These are phyloP conservation scores for Cryptus armator DNA, from an alignment of 2,888 invertebrate genomes.

Conservation along the genomic window DNA sequence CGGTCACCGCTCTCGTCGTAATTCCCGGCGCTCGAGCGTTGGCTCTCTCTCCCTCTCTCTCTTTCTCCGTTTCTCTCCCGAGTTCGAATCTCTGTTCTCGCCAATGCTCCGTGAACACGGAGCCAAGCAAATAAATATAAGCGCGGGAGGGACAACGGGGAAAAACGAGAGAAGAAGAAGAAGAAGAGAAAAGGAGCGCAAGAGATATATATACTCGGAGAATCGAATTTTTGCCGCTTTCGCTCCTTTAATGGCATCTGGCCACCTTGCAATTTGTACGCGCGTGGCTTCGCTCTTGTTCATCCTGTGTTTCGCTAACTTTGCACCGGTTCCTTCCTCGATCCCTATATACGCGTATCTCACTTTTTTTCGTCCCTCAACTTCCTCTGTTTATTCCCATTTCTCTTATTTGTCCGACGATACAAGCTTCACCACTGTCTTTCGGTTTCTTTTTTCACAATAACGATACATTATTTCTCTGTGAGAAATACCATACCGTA, in stretches of 20 bases:
- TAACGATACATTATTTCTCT: background rate
- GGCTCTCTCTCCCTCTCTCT: slow-evolving; percentile 17
- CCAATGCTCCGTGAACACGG: slow-evolving; percentile 18
- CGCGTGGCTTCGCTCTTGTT: slow-evolving; percentile 66
- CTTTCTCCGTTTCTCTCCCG: background rate
- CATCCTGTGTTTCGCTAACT: slow-evolving; percentile 39
- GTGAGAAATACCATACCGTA: too few species aligned
- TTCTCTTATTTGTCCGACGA: background rate
- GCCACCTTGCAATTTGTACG: slow-evolving; percentile 77
- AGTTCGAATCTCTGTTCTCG: background rate
- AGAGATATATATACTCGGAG: slow-evolving; percentile 57
- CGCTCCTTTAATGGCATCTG: slow-evolving; percentile 79
- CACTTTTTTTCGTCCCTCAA: background rate
- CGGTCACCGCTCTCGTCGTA: slow-evolving; percentile 71
- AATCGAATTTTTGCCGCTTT: slow-evolving; percentile 80
- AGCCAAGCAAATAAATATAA: slow-evolving; percentile 35
- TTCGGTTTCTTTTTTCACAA: background rate
- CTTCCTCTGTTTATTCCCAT: slow-evolving; percentile 10
- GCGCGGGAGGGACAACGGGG: slow-evolving; percentile 11
- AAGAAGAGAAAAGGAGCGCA: slow-evolving; percentile 43
- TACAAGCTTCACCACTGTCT: slow-evolving; percentile 1
- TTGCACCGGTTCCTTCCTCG: slow-evolving; percentile 28
- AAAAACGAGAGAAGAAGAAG: slow-evolving; percentile 55
- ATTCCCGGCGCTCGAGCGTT: slow-evolving; percentile 60
- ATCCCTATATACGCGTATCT: slow-evolving; percentile 43